Evolutionary conservation across 2,113 vertebrate genomes (phyloP).

Genomic region (Coptodon rendalli): DNA sequence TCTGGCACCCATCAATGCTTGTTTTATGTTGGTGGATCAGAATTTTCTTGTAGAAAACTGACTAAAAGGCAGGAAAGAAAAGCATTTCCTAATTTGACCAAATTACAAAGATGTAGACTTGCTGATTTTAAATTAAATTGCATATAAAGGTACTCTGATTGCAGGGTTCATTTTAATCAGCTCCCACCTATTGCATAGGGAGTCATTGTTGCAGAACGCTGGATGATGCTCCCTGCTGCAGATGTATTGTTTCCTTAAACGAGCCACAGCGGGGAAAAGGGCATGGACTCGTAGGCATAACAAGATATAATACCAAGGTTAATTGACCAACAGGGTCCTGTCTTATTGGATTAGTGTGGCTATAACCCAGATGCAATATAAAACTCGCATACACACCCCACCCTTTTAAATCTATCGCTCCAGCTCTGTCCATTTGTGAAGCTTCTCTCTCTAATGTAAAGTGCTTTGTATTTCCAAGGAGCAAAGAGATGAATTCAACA

Average conservation of each 20-base stretch:
- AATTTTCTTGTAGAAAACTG: neutral
- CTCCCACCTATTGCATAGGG: neutral
- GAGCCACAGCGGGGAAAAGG: conserved; percentile 10
- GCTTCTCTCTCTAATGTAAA: neutral
- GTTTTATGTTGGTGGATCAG: neutral
- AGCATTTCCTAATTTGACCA: neutral
- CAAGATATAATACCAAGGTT: conserved; percentile 66
- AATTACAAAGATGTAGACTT: neutral
- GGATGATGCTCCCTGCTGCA: neutral
- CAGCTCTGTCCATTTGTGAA: neutral
- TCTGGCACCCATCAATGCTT: neutral
- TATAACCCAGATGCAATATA: conserved; percentile 43
- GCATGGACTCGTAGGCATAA: conserved; percentile 38
- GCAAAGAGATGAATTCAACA: neutral
- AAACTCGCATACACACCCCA: neutral
- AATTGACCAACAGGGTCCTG: conserved; percentile 70
- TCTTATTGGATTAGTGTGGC: conserved; percentile 61
- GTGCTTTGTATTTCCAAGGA: neutral
- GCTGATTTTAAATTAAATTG: neutral
- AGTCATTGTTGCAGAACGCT: neutral
- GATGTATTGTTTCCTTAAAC: conserved; percentile 12
- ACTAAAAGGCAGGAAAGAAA: neutral
- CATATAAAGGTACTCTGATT: neutral
- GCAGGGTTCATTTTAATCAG: neutral
- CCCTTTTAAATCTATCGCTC: neutral